Percentiles rank a stretch among this genome's conserved stretches.
phyloP scores from a whole-genome alignment of 2,888 invertebrate species.

The Caenorhabditis afra region DNA sequence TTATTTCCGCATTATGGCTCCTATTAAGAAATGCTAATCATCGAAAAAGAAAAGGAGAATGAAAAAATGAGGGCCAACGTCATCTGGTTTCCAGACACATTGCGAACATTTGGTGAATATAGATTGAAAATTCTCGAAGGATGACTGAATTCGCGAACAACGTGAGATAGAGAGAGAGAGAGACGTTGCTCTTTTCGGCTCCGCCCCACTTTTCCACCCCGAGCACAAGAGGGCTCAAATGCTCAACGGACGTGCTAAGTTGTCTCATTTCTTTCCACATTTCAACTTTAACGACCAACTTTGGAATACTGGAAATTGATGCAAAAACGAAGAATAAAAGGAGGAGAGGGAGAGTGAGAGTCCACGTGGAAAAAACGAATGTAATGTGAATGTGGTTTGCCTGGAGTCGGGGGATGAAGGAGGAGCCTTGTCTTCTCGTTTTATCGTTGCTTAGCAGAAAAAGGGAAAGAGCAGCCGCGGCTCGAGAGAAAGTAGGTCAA shows the following conservation, averaged over 20 bases:
- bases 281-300: conserved; percentile 42
- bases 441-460: conserved; percentile 5
- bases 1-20: conserved; percentile 34
- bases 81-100: conserved; percentile 1
- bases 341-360: not conserved
- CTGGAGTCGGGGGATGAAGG: too few species aligned
- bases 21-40: conserved; percentile 30
- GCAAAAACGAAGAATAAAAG: not conserved
- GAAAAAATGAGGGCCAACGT: conserved; percentile 24
- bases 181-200: too few species aligned
- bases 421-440: not conserved
- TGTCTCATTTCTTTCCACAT: conserved; percentile 33
- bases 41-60: not conserved
- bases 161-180: too few species aligned
- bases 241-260: conserved; percentile 3
- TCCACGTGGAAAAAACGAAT: not conserved
- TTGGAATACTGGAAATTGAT: conserved; percentile 12
- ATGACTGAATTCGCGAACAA: conserved; percentile 17
- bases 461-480: not conserved
- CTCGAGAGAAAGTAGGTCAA: not conserved
- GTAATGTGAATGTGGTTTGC: too few species aligned
- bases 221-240: not conserved
- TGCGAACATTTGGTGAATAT: too few species aligned
- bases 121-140: conserved; percentile 6
- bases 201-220: not conserved